Base-by-base conservation (phyloP, 1,140 invertebrate genomes). In the Lordiphosa clarofinis region DNA sequence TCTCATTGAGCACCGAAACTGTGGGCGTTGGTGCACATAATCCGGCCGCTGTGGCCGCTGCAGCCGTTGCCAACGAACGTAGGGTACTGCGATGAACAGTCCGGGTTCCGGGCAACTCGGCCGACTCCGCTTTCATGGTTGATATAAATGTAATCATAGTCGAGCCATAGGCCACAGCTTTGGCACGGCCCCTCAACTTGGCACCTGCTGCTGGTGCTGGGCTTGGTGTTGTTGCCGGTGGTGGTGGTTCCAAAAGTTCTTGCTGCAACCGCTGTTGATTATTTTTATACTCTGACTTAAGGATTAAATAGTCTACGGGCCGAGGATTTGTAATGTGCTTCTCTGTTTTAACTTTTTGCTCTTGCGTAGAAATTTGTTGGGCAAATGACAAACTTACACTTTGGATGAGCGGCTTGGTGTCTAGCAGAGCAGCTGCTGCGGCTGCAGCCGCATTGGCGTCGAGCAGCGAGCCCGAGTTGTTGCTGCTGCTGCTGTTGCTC, bases 401-500 rank as follows among this genome's bases (percentile, higher is more conserved):
- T 87, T 89, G 88, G 33, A 88, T 88, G 13, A 88, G 73, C 24
- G 91, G 90, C 70, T 91, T 90, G 12, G 90, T 89, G 56, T 84
- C 89, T 56, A 81, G 63, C 57, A 82, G 53, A 7, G 72, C 75
- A 48, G 82, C 64, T 19, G 87, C 72, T 31, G 71, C 75, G 35
- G 74, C 64, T 6, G 87, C 72, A 11, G 75, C 75, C 1, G 68
- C 74, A 56, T 88, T 84, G 2, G 76, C 74, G 38, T 86, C 86
- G 8, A 88, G 43, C 35, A 66, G 28, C 7, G 28, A 50, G 33
- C 35, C 59, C 88, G 56, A 65, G 37, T 69, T 88, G 90, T 78
- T 73, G 89, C 90, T 89, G 90, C 62, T 78, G 50, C 92, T 84
- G 68, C 78, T 93, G 58, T 92, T 91, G 46, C 94, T 93, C 72